Conservation (phyloP, 1,140 invertebrate genomes). For the Bombyx mori region ASM3026992v2 NC_085121.1:5004001-5004500, state of each 20-base stretch:
- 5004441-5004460: neutral
- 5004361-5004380: too few species aligned
- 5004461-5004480: constrained; percentile 3
- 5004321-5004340: too few species aligned
- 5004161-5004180: constrained; percentile 11
- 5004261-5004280: constrained; percentile 12
- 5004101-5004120: too few species aligned
- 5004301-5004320: neutral
- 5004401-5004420: too few species aligned
- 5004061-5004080: too few species aligned
- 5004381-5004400: too few species aligned
- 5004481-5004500: constrained; percentile 21
- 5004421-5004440: too few species aligned
- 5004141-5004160: constrained; percentile 11
- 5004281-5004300: constrained; percentile 4
- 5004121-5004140: constrained; percentile 2
- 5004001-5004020: too few species aligned
- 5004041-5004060: too few species aligned
- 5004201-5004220: constrained; percentile 8
- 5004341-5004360: too few species aligned
- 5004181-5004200: constrained; percentile 12
- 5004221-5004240: constrained; percentile 14
- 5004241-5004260: constrained; percentile 26
- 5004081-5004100: too few species aligned
- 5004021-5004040: too few species aligned